phyloP scores from a whole-genome alignment of 1,140 invertebrate genomes.

The Chironomus striatipennis region DNA sequence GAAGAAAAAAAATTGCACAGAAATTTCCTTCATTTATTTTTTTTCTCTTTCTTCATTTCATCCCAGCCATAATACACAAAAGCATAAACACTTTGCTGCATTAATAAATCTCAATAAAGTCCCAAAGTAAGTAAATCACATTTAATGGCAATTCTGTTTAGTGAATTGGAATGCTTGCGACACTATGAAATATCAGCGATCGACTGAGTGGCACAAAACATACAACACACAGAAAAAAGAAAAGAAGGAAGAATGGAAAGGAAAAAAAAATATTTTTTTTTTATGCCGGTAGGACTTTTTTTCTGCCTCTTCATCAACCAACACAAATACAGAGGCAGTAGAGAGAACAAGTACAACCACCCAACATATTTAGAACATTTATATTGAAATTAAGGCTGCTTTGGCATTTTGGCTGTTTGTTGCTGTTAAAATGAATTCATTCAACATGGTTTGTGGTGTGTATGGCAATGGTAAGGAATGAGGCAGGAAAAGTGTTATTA shows the following conservation, averaged over 20 bases:
- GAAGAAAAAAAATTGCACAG: not conserved
- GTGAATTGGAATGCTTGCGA: conserved; percentile 1
- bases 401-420: conserved; percentile 16
- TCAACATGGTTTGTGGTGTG: not conserved
- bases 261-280: not conserved
- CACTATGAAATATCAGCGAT: conserved; percentile 20
- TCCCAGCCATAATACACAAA: too few species aligned
- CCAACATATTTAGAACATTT: not conserved
- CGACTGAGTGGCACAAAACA: conserved; percentile 9
- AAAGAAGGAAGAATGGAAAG: not conserved
- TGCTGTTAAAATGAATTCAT: not conserved
- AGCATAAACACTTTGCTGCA: not conserved
- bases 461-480: not conserved
- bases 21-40: too few species aligned
- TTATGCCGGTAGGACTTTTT: conserved; percentile 8
- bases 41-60: too few species aligned
- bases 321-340: too few species aligned
- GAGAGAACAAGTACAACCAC: not conserved
- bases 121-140: not conserved
- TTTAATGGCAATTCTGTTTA: not conserved
- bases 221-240: not conserved
- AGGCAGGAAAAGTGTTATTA: conserved; percentile 8
- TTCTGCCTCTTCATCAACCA: not conserved
- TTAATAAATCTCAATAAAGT: not conserved
- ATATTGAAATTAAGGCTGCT: conserved; percentile 16